Evolutionary conservation across 2,113 vertebrate species (phyloP).

Genomic region (Oxyura jamaicensis): DNA sequence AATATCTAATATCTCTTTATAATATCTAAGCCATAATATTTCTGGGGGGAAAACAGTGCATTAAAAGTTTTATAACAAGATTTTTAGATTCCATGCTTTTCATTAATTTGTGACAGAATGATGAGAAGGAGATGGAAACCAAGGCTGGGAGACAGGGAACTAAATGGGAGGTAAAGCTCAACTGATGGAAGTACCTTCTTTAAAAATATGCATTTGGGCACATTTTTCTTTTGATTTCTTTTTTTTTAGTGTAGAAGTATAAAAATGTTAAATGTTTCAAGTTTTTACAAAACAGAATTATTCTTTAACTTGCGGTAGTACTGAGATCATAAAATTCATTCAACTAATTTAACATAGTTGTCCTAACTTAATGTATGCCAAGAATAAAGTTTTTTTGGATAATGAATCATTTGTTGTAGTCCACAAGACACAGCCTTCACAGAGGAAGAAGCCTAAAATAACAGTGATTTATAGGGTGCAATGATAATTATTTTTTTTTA

Average conservation of each 20-base stretch:
- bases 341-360: background rate
- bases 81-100: background rate
- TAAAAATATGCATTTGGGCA: background rate
- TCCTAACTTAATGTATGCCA: background rate
- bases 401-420: background rate
- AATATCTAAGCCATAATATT: background rate
- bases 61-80: background rate
- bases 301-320: background rate
- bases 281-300: background rate
- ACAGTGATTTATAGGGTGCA: background rate
- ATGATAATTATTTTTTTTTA: background rate
- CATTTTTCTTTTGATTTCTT: background rate
- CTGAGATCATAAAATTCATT: background rate
- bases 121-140: background rate
- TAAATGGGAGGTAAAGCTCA: background rate
- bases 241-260: background rate
- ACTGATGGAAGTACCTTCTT: background rate
- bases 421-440: background rate
- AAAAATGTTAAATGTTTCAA: background rate
- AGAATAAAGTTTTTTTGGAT: background rate
- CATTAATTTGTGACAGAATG: background rate
- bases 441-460: background rate
- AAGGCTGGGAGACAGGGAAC: background rate
- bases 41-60: accelerated
- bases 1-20: background rate